Conservation (phyloP, 2,888 invertebrate genomes). For the Macrosoma leucophasiata region DNA sequence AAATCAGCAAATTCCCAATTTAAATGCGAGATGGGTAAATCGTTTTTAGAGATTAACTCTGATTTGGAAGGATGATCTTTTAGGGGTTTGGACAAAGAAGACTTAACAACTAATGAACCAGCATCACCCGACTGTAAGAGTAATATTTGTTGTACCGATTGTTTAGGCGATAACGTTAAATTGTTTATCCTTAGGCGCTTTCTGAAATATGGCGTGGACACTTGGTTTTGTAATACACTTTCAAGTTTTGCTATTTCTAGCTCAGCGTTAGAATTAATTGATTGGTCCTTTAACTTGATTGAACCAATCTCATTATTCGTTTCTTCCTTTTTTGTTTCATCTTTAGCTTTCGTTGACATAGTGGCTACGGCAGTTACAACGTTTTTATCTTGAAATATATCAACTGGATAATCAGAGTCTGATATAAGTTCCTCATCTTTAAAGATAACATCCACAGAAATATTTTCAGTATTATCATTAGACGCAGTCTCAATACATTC, state of each 20-base stretch:
- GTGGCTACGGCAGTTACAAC: conserved; percentile 41
- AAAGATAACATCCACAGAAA: conserved; percentile 19
- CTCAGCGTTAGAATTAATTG: conserved; percentile 24
- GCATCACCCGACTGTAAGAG: conserved; percentile 51
- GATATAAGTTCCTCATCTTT: conserved; percentile 29
- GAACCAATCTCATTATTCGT: too few species aligned
- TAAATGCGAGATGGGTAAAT: conserved; percentile 35
- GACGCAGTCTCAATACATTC: conserved; percentile 34
- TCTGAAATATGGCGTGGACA: conserved; percentile 42
- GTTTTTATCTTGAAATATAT: conserved; percentile 43
- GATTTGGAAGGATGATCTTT: too few species aligned
- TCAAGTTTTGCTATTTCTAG: conserved; percentile 39
- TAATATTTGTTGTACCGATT: conserved; percentile 42
- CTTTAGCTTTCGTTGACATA: conserved; percentile 24
- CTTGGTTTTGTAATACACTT: conserved; percentile 37
- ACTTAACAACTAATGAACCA: conserved; percentile 40
- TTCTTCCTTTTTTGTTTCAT: conserved; percentile 15
- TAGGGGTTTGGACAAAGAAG: conserved; percentile 35
- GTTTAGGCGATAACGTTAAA: conserved; percentile 49
- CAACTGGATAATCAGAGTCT: conserved; percentile 38
- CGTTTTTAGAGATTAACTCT: too few species aligned
- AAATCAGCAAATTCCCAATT: conserved; percentile 40
- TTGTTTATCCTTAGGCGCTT: conserved; percentile 49
- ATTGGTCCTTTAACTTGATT: conserved; percentile 12
- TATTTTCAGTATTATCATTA: conserved; percentile 23